These are phyloP conservation scores for Eupithecia subumbrata DNA, from an alignment of 2,888 invertebrate species.

Conservation along the genomic window DNA sequence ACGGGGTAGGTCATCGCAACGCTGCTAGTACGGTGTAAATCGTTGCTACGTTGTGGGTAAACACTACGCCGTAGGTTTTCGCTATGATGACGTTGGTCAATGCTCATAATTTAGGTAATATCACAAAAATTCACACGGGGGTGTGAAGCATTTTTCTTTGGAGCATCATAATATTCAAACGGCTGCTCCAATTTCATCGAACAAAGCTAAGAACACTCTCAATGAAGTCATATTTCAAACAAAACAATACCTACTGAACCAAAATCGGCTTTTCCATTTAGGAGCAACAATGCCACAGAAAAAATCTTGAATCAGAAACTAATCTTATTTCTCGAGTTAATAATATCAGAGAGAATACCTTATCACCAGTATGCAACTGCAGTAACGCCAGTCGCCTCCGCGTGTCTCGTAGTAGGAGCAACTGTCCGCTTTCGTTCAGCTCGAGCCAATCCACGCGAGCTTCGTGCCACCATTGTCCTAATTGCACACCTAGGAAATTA, in stretches of 20 bases:
- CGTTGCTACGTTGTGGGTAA: not conserved
- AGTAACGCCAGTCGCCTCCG: constrained; percentile 87
- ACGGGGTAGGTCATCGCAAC: not conserved
- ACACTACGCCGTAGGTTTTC: not conserved
- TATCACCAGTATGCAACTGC: constrained; percentile 84
- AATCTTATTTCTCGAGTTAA: not conserved
- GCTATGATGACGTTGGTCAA: too few species aligned
- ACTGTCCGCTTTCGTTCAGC: constrained; percentile 96
- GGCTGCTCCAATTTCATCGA: too few species aligned
- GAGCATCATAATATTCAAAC: too few species aligned
- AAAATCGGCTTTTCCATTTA: too few species aligned
- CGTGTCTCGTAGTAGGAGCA: constrained; percentile 95
- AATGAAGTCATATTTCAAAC: too few species aligned
- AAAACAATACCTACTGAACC: too few species aligned
- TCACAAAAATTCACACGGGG: too few species aligned
- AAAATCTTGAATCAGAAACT: too few species aligned
- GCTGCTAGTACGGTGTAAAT: not conserved
- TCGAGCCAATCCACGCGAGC: constrained; percentile 99
- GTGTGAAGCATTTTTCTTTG: too few species aligned
- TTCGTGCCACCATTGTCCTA: constrained; percentile 94
- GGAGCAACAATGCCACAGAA: too few species aligned
- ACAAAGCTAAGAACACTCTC: too few species aligned
- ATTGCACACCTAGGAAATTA: constrained; percentile 73
- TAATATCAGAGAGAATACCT: constrained; percentile 55
- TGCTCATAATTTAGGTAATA: too few species aligned